Evolutionary conservation across 2,888 invertebrate genomes (phyloP).

Genomic region (Ellobium chinense): DNA sequence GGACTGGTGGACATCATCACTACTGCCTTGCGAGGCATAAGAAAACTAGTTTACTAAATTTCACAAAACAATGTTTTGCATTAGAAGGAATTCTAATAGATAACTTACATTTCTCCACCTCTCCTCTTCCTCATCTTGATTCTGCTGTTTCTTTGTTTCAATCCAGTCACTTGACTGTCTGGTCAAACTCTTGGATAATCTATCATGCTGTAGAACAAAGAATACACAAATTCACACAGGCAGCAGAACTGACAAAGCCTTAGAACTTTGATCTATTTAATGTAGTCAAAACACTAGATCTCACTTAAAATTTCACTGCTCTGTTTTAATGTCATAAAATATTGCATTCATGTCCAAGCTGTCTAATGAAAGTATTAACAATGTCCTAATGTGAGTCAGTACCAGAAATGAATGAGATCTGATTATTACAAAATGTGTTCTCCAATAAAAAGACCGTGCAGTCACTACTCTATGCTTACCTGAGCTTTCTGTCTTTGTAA

Average conservation of each 20-base stretch:
- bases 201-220: constrained; percentile 6
- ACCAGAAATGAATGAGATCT: no score
- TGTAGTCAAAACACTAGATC: no score
- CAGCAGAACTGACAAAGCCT: no score
- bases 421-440: no score
- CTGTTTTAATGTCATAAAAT: not conserved
- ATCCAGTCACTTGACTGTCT: constrained; percentile 26
- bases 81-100: not conserved
- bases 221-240: not conserved
- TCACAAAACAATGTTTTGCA: not conserved
- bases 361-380: no score
- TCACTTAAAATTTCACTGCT: no score
- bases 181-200: constrained; percentile 29
- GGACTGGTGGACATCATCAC: no score
- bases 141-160: constrained; percentile 21
- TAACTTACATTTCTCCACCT: constrained; percentile 22
- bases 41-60: no score
- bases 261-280: no score
- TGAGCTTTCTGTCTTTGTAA: constrained; percentile 25
- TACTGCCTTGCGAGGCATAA: no score
- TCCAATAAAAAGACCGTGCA: not conserved
- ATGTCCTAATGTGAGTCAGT: no score
- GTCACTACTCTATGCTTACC: not conserved
- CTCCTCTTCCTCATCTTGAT: constrained; percentile 8
- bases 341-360: no score